Evolutionary conservation across 2,797 vertebrate species (phyloP), one percentile per base, ranked within the genome.

Genomic region (Ammospiza maritima): DNA sequence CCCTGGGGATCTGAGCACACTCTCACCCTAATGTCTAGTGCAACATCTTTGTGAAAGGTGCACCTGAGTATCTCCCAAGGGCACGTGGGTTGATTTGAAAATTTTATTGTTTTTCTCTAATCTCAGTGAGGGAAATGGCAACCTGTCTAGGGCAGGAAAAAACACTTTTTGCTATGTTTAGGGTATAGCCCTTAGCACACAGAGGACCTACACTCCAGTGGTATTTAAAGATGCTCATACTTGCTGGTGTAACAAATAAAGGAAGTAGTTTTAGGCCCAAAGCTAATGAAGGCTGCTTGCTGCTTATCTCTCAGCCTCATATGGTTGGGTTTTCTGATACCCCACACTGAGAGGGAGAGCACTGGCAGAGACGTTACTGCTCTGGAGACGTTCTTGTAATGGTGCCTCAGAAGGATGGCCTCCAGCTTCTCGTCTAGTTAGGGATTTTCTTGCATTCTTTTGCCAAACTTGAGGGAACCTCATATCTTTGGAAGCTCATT

Each of bases 71-170:
- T 27, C 34, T 61, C 38, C 16, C 18, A 53, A n/a, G 7, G 14
- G 21, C 0, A 0, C 19, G 11, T 2, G 11, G 10, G 8, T 30
- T 74, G 40, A 3, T 82, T 78, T 85, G 48, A 15, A 64, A 34
- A 29, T 13, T 40, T 81, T 42, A 11, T 9, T 20, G 2, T n/a
- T 79, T 85, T 85, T 21, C 15, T 58, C 20, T 7, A 1, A 20
- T 69, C 23, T 88, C 47, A 38, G 18, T 58, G 34, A 73, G 29
- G 21, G 18, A 29, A 58, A 61, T n/a, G 15, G 14, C 5, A 88
- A 22, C 3, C 4, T 62, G 47, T 32, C 7, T 19, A 70, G 15
- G 19, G 27, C 21, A 74, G 40, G 44, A 73, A 80, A 80, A 58
- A 62, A 11, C 21, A 38, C 23, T 50, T 50, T 78, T 44, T 16